Conservation (phyloP, 2,797 vertebrate species). For the Carduelis carduelis region DNA sequence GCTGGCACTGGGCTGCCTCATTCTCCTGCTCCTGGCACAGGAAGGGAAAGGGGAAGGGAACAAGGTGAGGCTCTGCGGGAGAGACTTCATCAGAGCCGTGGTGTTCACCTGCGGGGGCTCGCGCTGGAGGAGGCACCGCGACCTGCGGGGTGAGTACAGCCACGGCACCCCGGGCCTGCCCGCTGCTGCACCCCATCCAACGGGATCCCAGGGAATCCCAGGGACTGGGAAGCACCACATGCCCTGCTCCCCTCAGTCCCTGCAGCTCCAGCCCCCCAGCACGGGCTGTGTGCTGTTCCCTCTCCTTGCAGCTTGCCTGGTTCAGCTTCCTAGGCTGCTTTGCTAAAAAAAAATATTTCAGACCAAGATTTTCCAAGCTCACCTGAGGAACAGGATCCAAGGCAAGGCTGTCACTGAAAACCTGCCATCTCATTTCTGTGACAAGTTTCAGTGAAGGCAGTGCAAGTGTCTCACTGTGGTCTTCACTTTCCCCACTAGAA, state of each 20-base stretch:
- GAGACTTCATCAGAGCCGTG: slow-evolving; percentile 61
- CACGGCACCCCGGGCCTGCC: rapidly evolving
- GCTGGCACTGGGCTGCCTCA: slow-evolving; percentile 4
- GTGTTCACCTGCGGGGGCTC: slow-evolving; percentile 71
- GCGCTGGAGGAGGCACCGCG: slow-evolving; percentile 41
- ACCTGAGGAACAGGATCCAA: neutral
- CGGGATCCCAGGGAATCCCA: neutral
- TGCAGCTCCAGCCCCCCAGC: neutral
- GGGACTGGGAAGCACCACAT: too few species aligned
- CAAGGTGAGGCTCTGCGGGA: slow-evolving; percentile 64
- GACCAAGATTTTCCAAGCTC: neutral
- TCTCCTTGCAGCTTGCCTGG: neutral
- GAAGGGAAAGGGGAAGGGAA: neutral
- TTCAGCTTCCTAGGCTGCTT: neutral
- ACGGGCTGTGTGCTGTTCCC: rapidly evolving
- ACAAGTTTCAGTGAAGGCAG: neutral
- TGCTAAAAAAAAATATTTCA: neutral
- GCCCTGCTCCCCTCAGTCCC: neutral
- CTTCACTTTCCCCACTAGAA: neutral
- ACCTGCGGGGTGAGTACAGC: slow-evolving; percentile 3
- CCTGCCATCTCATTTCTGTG: neutral
- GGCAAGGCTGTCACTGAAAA: neutral
- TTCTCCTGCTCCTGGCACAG: neutral
- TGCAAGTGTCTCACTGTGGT: rapidly evolving
- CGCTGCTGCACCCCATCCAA: too few species aligned